Evolutionary conservation across 1,140 invertebrate genomes (phyloP).

Genomic region (Doryteuthis pealeii): DNA sequence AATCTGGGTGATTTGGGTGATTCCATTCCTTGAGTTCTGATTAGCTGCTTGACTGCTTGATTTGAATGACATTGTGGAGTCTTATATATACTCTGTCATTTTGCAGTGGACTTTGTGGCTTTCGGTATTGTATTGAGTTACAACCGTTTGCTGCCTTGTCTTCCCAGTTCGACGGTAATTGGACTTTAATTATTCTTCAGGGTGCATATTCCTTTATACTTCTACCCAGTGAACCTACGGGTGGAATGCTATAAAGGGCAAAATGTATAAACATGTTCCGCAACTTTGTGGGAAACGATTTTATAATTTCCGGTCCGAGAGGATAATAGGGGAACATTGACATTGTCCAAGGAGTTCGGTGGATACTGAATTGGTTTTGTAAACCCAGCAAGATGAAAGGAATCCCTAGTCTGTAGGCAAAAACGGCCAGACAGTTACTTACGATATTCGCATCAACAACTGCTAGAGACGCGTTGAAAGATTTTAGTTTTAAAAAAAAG

Average conservation of each 20-base stretch:
- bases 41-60: too few relatives aligned
- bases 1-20: too few relatives aligned
- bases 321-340: too few relatives aligned
- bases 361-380: not conserved
- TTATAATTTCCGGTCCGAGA: too few relatives aligned
- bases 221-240: not conserved
- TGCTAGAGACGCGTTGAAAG: conserved; percentile 13
- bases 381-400: conserved; percentile 20
- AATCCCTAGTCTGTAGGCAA: conserved; percentile 25
- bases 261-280: not conserved
- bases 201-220: conserved; percentile 14
- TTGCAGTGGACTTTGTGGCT: too few relatives aligned
- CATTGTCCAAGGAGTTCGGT: conserved; percentile 9
- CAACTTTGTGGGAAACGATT: conserved; percentile 4
- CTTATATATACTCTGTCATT: too few relatives aligned
- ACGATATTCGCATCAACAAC: conserved; percentile 14
- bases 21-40: too few relatives aligned
- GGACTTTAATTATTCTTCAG: too few relatives aligned
- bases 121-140: too few relatives aligned
- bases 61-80: too few relatives aligned
- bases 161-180: too few relatives aligned
- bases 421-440: conserved; percentile 15
- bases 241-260: not conserved
- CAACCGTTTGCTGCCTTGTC: too few relatives aligned
- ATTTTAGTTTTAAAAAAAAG: conserved; percentile 14